Evolutionary conservation across 1,140 invertebrate genomes (phyloP), one percentile per base, ranked within the genome.

Genomic region (Thalassaphorura encarpata): DNA sequence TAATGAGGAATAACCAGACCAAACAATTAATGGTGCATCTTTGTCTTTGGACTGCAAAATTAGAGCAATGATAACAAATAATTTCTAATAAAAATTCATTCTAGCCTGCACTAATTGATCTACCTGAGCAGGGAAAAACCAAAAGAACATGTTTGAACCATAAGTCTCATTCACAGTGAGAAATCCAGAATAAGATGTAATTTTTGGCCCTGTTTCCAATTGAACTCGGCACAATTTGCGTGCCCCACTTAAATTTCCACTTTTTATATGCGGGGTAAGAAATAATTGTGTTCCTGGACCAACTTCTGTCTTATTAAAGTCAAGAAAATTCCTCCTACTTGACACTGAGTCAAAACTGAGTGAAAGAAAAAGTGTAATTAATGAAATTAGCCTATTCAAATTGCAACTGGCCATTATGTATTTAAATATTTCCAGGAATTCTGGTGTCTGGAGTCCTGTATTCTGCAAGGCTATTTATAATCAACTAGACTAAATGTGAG

Each of bases 101-200:
- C 5, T 36, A 16, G 27, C 15, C 28, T 3, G 19, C 19, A 13
- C 27, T 1, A 4, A 8, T 29, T 1, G 29, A 50, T 46, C 68
- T 66, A 74, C 75, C 66, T 76, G 69, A 0, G 85, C 81, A 1
- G 86, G 87, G 68, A 90, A 91, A 65, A 87, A 91, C 88, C 88
- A 91, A 70, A 90, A 90, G 72, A 87, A 91, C 60, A 89, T 76
- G 67, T 90, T 89, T 0, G 86, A 86, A 63, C 87, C 82, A 67
- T 76, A 84, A 39, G 77, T 67, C 61, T 82, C 78, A 64, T 89
- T 84, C 3, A 90, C 83, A 0, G 83, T 87, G 8, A 87, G 70
- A 63, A 79, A 86, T 1, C 84, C 84, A 33, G 82, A 75, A 67
- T 83, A 81, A 66, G 78, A 80, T 11, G 19, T 13, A 18, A 51